phyloP scores from a whole-genome alignment of 2,113 vertebrate species.

The Alectura lathami region DNA sequence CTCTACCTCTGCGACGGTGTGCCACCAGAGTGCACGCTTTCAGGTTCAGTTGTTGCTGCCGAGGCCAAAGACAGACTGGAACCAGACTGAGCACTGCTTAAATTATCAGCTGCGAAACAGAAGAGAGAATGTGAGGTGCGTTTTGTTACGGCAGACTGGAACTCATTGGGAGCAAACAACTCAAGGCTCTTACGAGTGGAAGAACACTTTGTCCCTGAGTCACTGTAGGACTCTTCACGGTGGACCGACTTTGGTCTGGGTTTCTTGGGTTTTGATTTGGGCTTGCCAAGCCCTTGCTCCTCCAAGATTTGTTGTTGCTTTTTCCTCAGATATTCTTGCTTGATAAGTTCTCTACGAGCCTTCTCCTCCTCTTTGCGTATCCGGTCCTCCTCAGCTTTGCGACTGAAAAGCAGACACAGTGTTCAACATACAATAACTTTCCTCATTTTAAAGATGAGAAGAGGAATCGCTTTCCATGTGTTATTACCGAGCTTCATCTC shows the following conservation, averaged over 20 bases:
- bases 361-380: conserved; percentile 96
- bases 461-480: background rate
- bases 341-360: conserved; percentile 91
- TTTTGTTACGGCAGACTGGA: background rate
- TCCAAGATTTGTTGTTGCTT: conserved; percentile 95
- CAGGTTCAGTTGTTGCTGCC: conserved; percentile 86
- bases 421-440: rapidly evolving
- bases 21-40: conserved; percentile 89
- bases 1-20: conserved; percentile 85
- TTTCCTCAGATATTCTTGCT: conserved; percentile 91
- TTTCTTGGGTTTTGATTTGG: conserved; percentile 82
- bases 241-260: conserved; percentile 89
- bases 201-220: conserved; percentile 83
- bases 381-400: conserved; percentile 94
- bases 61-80: conserved; percentile 95
- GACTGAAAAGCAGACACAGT: conserved; percentile 61
- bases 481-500: conserved; percentile 89
- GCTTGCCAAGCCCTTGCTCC: conserved; percentile 89
- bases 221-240: conserved; percentile 83
- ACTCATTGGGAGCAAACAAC: background rate
- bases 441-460: rapidly evolving
- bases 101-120: conserved; percentile 79
- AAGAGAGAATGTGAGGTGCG: background rate
- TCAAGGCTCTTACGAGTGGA: conserved; percentile 79
- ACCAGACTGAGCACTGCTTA: conserved; percentile 88